Evolutionary conservation across 2,888 invertebrate species (phyloP).

Genomic region (Doris montereyensis): DNA sequence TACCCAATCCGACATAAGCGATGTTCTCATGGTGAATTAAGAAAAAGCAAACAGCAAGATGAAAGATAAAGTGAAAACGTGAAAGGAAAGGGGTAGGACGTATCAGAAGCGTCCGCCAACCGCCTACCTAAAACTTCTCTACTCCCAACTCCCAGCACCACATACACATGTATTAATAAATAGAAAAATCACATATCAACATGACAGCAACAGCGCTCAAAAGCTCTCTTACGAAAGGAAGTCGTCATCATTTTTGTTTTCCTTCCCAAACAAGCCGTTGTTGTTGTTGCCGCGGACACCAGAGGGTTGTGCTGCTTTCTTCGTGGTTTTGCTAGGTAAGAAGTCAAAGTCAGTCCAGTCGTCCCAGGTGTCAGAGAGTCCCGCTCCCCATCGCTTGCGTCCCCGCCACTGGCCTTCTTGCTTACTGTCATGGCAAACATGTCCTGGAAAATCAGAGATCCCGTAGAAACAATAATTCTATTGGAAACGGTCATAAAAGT

Average conservation of each 20-base stretch:
- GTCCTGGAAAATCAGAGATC: constrained; percentile 37
- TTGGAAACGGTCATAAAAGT: not conserved
- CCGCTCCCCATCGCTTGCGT: constrained; percentile 67
- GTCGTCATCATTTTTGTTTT: constrained; percentile 62
- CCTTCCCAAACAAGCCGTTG: constrained; percentile 41
- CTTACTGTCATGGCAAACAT: constrained; percentile 54
- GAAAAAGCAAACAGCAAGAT: too few relatives aligned
- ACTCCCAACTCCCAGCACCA: too few relatives aligned
- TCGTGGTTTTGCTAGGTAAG: constrained; percentile 55
- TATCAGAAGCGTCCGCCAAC: too few relatives aligned
- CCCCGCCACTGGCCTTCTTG: constrained; percentile 62
- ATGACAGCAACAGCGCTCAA: too few relatives aligned
- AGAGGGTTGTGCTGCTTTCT: constrained; percentile 53
- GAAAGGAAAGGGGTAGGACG: too few relatives aligned
- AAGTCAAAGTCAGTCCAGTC: constrained; percentile 68
- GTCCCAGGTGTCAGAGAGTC: constrained; percentile 67
- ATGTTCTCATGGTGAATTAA: too few relatives aligned
- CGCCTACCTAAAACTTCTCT: too few relatives aligned
- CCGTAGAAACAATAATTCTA: not conserved
- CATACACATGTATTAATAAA: too few relatives aligned
- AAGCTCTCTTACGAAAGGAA: constrained; percentile 54
- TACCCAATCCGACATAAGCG: too few relatives aligned
- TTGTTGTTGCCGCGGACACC: constrained; percentile 51
- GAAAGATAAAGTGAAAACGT: too few relatives aligned
- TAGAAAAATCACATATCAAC: too few relatives aligned